Conservation (phyloP, 2,113 vertebrate genomes). For the human (Homo sapiens) region GRCh38 chr2:136061001-136061500, state of each 20-base stretch:
- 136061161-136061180: conserved; percentile 1
- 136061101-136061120: conserved; percentile 25
- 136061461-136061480: not conserved
- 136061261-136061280: not conserved
- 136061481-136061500: not conserved
- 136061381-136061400: not conserved
- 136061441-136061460: not conserved
- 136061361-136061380: not conserved
- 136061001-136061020: not conserved
- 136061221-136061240: not conserved
- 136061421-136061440: not conserved
- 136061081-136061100: conserved; percentile 16
- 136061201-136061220: conserved; percentile 4
- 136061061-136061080: not conserved
- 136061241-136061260: not conserved
- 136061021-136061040: not conserved
- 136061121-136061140: not conserved
- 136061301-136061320: not conserved
- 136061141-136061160: conserved; percentile 3
- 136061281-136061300: not conserved
- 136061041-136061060: not conserved
- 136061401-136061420: not conserved
- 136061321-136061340: not conserved
- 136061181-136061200: conserved; percentile 22
- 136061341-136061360: not conserved